Evolutionary conservation across 2,113 vertebrate species (phyloP), one percentile per base, ranked within the genome.

Genomic region (Solenodon paradoxus): DNA sequence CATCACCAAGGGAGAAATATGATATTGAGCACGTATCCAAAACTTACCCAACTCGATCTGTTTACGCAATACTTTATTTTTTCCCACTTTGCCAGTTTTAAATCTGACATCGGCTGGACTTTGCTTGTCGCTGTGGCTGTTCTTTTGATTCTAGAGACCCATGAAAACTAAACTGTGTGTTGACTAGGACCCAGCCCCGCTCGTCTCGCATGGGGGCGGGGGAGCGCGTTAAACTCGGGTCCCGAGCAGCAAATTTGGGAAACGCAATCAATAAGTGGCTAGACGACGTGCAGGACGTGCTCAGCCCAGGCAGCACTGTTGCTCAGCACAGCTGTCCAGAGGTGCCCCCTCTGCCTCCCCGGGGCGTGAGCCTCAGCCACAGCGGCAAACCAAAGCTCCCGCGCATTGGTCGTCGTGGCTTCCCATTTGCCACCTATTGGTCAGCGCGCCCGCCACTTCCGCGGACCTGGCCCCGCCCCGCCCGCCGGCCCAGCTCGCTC

Each of bases 291-390:
- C 83, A n/a, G 63, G 72, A 96, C 95, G 96, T 96, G 93, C 91
- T 75, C 30, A 35, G 77, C 42, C 77, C 81, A 71, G 72, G 86
- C 92, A 9, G n/a, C 88, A n/a, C n/a, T 15, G 84, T 4, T 30
- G 19, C 78, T 45, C 35, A 2, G 51, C 88, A 72, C 96, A 84
- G 92, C 98, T 86, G 97, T 96, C 98, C 98, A 98, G 98, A 98
- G 98, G 98, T 96, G 98, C 95, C 96, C 95, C 95, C 0, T 89
- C 95, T 81, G 97, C 92, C 96, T 82, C 40, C 35, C 79, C 83
- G 32, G 86, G 74, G 59, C 89, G 45, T 8, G 28, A 40, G 53
- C 81, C 51, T 45, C n/a, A 4, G 32, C 47, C 9, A 78, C 75
- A 3, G 63, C 7, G 1, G 53, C 63, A 40, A 40, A 45, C 75